Conservation (phyloP, 1,140 invertebrate species). For the Drosophila pseudoananassae region DNA sequence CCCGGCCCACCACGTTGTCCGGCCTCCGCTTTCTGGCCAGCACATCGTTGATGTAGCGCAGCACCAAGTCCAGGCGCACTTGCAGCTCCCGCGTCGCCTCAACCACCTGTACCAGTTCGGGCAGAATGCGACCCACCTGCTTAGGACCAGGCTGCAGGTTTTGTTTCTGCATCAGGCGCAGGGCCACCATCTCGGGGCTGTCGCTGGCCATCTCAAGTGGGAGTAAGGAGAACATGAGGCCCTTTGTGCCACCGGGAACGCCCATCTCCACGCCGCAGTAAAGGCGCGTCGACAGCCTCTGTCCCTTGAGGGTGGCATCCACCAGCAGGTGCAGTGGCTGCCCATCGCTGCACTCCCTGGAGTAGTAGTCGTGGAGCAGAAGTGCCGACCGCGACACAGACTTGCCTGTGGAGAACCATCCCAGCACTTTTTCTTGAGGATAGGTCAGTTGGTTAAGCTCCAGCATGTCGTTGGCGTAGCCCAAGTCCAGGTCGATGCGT, state of each 20-base stretch:
- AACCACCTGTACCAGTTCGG: constrained; percentile 56
- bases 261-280: constrained; percentile 55
- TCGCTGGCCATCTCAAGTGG: constrained; percentile 39
- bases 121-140: constrained; percentile 33
- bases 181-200: constrained; percentile 30
- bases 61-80: constrained; percentile 44
- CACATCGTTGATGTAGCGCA: constrained; percentile 67
- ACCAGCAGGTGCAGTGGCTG: constrained; percentile 61
- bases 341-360: constrained; percentile 32
- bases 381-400: constrained; percentile 35
- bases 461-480: constrained; percentile 55
- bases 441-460: constrained; percentile 55
- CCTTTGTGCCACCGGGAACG: constrained; percentile 63
- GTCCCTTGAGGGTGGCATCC: constrained; percentile 41
- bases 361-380: constrained; percentile 50
- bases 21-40: constrained; percentile 51
- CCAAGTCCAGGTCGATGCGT: constrained; percentile 51
- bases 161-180: constrained; percentile 54
- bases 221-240: constrained; percentile 54
- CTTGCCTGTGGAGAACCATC: constrained; percentile 63
- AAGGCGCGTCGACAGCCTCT: constrained; percentile 41
- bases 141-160: constrained; percentile 19
- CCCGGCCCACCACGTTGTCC: constrained; percentile 53
- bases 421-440: constrained; percentile 61
- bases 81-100: constrained; percentile 41